Evolutionary conservation across 2,888 invertebrate species (phyloP).

Genomic region (Halocaridina rubra): DNA sequence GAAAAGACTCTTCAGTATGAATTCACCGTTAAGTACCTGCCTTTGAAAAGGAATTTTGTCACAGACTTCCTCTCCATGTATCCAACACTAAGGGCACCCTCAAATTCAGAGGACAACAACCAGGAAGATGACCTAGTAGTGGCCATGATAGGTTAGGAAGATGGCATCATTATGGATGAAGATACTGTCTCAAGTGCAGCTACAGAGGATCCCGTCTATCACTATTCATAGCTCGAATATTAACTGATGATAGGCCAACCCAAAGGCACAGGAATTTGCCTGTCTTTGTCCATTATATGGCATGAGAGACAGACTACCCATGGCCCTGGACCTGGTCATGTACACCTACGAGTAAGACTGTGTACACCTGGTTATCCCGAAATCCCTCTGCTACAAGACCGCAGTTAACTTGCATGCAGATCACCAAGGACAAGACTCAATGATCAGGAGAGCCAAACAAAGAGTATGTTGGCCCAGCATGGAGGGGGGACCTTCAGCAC

Average conservation of each 20-base stretch:
- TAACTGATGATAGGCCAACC: background rate
- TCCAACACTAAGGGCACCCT: too few relatives aligned
- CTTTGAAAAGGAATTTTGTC: too few relatives aligned
- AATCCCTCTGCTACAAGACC: background rate
- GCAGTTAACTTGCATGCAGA: background rate
- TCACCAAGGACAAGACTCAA: background rate
- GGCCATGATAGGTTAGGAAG: too few relatives aligned
- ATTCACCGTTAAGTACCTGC: too few relatives aligned
- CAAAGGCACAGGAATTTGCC: background rate
- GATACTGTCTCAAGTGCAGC: too few relatives aligned
- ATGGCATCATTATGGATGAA: too few relatives aligned
- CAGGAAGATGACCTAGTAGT: too few relatives aligned
- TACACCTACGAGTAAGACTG: background rate
- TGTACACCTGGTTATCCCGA: background rate
- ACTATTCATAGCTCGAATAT: background rate
- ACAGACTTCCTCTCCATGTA: too few relatives aligned
- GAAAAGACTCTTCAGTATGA: too few relatives aligned
- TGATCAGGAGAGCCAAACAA: background rate
- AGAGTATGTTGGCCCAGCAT: too few relatives aligned
- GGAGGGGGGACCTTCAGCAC: too few relatives aligned
- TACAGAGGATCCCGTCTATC: background rate
- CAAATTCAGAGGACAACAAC: too few relatives aligned
- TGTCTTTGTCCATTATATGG: background rate
- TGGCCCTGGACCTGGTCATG: background rate
- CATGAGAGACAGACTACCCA: background rate